Evolutionary conservation across 2,888 invertebrate species (phyloP), one percentile per base, ranked within the genome.

Genomic region (Ischnura elegans): DNA sequence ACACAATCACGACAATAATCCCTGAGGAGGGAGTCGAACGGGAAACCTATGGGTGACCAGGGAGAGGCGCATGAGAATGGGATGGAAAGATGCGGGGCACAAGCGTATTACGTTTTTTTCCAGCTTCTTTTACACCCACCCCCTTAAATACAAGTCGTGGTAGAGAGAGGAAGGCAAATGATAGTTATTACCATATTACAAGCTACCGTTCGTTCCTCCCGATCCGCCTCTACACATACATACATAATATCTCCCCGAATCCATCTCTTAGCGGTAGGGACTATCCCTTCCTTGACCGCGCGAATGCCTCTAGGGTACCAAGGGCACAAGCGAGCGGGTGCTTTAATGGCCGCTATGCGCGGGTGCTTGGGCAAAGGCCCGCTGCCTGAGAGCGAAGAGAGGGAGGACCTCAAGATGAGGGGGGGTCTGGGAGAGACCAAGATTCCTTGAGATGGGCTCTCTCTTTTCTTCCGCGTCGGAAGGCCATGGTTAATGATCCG

Each of bases 181-280:
- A 90, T 90, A 90, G 90, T 90, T 90, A 90, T 90, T 90, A 90
- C 90, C 90, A 90, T 90, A 90, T 90, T 90, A 90, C 90, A 90
- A 43, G 90, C 90, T 90, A 90, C 90, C 90, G 90, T 87, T 87
- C 55, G 51, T 29, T 21, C 61, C 55, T 43, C n/a, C 13, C 46
- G 45, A 25, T 36, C 43, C 86, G 45, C 45, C 43, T n/a, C n/a
- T n/a, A n/a, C n/a, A 25, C 86, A 61, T 61, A 61, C 61, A 61
- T 6, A 76, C 36, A 36, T 76, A 36, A n/a, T 76, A 76, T 76
- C 29, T 76, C 29, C n/a, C 36, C 61, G 25, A 61, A 76, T 76
- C 76, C 76, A 76, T 76, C 76, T 76, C 76, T 0, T 25, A 61
- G 29, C 29, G 36, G 76, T 36, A 13, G 25, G 36, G 8, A 36